phyloP scores from a whole-genome alignment of 2,888 invertebrate species.

The Branchellion lobata region DNA sequence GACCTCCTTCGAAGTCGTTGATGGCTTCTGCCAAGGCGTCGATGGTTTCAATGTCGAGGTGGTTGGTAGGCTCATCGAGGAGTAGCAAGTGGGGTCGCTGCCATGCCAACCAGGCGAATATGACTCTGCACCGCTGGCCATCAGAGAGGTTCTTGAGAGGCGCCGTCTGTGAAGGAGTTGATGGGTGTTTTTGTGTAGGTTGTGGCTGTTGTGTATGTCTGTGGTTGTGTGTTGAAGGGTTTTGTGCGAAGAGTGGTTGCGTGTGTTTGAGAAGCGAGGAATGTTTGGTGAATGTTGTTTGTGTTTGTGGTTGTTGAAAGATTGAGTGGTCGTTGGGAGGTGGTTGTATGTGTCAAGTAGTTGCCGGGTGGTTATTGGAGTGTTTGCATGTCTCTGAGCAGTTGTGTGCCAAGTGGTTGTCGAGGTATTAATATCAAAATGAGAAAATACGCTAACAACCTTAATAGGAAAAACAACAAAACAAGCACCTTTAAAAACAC shows the following conservation, averaged over 20 bases:
- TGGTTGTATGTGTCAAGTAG: too few species aligned
- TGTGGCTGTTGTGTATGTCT: too few species aligned
- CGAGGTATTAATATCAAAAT: too few species aligned
- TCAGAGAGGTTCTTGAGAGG: conserved; percentile 92
- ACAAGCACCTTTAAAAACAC: too few species aligned
- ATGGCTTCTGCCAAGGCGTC: conserved; percentile 96
- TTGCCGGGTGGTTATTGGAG: too few species aligned
- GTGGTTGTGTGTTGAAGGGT: too few species aligned
- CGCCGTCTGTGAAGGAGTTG: conserved; percentile 72
- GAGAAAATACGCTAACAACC: background rate
- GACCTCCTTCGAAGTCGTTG: conserved; percentile 96
- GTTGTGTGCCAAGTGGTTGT: too few species aligned
- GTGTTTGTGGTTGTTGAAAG: too few species aligned
- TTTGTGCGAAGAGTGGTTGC: background rate
- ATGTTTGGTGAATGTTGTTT: too few species aligned
- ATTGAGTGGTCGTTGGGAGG: too few species aligned
- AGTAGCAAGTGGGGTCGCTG: conserved; percentile 88
- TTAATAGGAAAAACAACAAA: background rate
- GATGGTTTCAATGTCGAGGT: conserved; percentile 72
- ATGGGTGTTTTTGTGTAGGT: too few species aligned
- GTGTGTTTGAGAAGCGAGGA: background rate
- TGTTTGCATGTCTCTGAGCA: too few species aligned
- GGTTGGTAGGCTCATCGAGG: conserved; percentile 68
- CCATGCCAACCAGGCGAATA: conserved; percentile 97
- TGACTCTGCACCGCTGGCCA: conserved; percentile 95